phyloP scores from a whole-genome alignment of 2,797 vertebrate genomes.

The Argya squamiceps region DNA sequence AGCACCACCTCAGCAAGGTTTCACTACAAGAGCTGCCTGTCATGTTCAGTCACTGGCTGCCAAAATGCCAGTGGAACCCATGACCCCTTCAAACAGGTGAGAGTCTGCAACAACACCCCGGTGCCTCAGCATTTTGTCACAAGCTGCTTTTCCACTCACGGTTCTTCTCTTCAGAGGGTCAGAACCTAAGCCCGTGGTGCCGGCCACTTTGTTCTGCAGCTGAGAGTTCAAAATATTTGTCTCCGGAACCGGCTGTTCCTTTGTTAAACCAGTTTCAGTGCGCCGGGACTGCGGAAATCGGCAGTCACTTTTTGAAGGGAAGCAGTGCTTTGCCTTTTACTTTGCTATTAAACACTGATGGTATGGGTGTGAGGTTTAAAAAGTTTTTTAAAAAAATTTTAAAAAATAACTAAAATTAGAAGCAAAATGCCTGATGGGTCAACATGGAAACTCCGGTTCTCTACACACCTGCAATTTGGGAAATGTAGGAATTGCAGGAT shows the following conservation, averaged over 20 bases:
- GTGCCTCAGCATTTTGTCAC: background rate
- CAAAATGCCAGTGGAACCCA: background rate
- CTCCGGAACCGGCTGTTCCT: background rate
- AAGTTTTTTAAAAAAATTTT: background rate
- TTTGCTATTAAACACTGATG: background rate
- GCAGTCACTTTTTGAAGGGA: background rate
- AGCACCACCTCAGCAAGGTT: background rate
- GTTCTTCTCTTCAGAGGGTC: background rate
- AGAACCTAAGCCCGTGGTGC: background rate
- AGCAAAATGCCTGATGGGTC: background rate
- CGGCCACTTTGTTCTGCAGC: background rate
- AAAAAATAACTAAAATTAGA: background rate
- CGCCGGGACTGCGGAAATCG: background rate
- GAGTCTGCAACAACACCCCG: background rate
- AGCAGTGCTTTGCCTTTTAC: background rate
- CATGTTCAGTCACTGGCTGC: background rate
- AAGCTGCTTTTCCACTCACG: rapidly evolving
- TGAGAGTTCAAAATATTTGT: slow-evolving; percentile 6
- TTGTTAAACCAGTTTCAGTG: background rate
- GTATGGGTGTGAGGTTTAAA: background rate
- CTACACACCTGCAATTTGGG: background rate
- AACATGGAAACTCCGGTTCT: background rate
- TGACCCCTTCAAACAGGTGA: background rate
- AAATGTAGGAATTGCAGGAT: background rate
- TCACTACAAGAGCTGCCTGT: background rate